Conservation (phyloP, 2,113 vertebrate species). For the Larimichthys polyactis region DNA sequence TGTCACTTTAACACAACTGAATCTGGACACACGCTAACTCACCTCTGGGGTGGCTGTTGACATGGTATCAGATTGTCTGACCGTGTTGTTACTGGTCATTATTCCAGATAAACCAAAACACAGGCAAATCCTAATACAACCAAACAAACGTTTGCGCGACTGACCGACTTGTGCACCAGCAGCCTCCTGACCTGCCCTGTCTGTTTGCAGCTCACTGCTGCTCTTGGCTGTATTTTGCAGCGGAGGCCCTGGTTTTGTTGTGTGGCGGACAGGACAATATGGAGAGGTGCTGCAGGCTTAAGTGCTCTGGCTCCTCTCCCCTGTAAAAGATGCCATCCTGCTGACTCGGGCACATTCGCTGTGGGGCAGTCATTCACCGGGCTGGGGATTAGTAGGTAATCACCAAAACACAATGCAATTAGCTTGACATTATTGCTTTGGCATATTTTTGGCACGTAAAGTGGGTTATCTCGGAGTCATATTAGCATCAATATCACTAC, state of each 20-base stretch:
- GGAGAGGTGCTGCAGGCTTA: constrained; percentile 65
- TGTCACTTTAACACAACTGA: neutral
- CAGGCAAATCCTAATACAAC: constrained; percentile 11
- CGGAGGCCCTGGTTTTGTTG: constrained; percentile 60
- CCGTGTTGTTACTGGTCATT: constrained; percentile 83
- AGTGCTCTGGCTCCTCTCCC: constrained; percentile 40
- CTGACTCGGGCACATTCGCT: constrained; percentile 71
- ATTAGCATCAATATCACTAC: neutral
- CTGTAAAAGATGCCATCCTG: constrained; percentile 62
- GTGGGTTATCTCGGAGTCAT: neutral
- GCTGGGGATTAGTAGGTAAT: constrained; percentile 53
- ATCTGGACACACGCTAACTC: constrained; percentile 34
- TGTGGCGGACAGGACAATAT: constrained; percentile 61
- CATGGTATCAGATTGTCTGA: constrained; percentile 76
- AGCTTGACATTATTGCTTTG: constrained; percentile 10
- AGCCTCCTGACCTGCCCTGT: constrained; percentile 24
- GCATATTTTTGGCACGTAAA: neutral
- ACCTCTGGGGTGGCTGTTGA: constrained; percentile 84
- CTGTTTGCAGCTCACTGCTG: constrained; percentile 1
- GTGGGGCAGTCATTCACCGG: constrained; percentile 20
- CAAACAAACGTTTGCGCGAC: constrained; percentile 20
- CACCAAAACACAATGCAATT: constrained; percentile 34
- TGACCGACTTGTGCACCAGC: constrained; percentile 2
- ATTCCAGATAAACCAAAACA: constrained; percentile 21
- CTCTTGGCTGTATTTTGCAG: constrained; percentile 43